phyloP scores from a whole-genome alignment of 1,140 invertebrate species.

The Platyura marginata region DNA sequence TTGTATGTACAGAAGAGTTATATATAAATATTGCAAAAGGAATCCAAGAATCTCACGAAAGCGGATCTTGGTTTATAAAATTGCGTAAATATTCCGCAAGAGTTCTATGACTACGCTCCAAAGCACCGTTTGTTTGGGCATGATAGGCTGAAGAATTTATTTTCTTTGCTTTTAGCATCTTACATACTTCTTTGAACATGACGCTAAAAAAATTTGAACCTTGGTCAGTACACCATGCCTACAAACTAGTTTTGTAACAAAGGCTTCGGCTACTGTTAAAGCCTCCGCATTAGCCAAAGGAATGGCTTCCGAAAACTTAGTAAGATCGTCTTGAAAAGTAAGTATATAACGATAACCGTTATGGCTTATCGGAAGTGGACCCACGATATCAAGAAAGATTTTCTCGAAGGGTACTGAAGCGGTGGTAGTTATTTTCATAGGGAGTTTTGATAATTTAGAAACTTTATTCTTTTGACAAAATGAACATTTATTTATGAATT shows the following conservation, averaged over 20 bases:
- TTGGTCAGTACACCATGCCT: neutral
- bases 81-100: neutral
- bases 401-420: constrained; percentile 8
- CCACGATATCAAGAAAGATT: constrained; percentile 10
- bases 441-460: constrained; percentile 5
- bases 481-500: constrained; percentile 9
- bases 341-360: neutral
- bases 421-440: constrained; percentile 10
- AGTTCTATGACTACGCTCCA: neutral
- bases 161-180: neutral
- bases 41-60: neutral
- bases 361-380: constrained; percentile 5
- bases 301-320: neutral
- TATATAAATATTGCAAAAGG: neutral
- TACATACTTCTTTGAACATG: neutral
- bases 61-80: neutral
- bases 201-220: neutral
- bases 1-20: neutral
- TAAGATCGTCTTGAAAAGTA: neutral
- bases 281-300: neutral
- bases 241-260: neutral
- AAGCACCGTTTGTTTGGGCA: neutral
- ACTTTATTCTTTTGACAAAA: constrained; percentile 9
- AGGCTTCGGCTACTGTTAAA: neutral
- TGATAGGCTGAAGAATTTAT: neutral